These are phyloP conservation scores for Stenchaetothrips biformis DNA, from an alignment of 2,888 invertebrate species.

Conservation along the genomic window DNA sequence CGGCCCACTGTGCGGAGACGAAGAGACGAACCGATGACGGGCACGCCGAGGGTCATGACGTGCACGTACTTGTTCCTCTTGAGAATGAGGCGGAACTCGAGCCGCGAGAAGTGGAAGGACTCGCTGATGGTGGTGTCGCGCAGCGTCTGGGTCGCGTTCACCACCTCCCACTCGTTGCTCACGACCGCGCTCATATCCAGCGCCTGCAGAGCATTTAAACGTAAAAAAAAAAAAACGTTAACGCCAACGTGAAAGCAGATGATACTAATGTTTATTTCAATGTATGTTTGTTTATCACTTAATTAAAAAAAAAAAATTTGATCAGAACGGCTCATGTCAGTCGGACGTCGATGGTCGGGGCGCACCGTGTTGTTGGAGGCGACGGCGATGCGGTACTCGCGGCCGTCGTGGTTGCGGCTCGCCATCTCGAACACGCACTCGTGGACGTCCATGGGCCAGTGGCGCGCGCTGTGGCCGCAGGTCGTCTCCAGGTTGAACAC, in stretches of 20 bases:
- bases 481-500: slow-evolving; percentile 11
- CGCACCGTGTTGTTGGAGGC: neutral
- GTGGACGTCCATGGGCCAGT: neutral
- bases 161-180: neutral
- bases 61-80: neutral
- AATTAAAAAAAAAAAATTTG: too few species aligned
- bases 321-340: neutral
- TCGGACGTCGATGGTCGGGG: neutral
- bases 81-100: neutral
- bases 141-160: neutral
- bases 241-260: too few species aligned
- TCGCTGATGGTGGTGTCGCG: neutral
- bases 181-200: neutral
- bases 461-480: neutral
- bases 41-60: neutral
- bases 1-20: too few species aligned
- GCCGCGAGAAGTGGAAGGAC: neutral
- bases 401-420: slow-evolving; percentile 17
- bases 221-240: too few species aligned
- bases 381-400: neutral
- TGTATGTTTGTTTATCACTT: too few species aligned
- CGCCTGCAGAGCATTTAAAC: neutral
- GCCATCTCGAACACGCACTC: slow-evolving; percentile 20
- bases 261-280: too few species aligned
- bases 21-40: neutral